These are phyloP conservation scores for Desoria tigrina DNA, from an alignment of 2,888 invertebrate species.

Conservation along the genomic window DNA sequence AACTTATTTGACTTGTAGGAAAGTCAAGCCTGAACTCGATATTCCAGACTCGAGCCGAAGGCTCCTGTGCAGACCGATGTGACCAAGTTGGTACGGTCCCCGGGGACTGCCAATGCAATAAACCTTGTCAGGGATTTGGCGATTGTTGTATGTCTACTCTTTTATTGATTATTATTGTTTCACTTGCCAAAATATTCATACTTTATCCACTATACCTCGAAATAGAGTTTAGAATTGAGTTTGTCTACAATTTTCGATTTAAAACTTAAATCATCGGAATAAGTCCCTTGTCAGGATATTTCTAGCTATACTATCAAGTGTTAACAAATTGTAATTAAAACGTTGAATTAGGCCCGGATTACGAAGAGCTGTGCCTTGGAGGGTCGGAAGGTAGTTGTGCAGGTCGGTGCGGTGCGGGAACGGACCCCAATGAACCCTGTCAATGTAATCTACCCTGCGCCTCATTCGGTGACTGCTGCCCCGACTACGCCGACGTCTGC, in stretches of 20 bases:
- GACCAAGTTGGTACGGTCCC: constrained; percentile 35
- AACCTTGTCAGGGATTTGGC: constrained; percentile 27
- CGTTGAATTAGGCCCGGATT: constrained; percentile 22
- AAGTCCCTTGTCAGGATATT: no score
- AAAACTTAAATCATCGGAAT: no score
- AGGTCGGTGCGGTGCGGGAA: neutral
- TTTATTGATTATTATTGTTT: neutral
- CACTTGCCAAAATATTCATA: no score
- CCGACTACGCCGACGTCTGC: neutral
- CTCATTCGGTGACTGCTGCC: constrained; percentile 34
- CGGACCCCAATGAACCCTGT: constrained; percentile 25
- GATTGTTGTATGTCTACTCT: constrained; percentile 46
- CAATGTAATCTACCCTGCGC: constrained; percentile 42
- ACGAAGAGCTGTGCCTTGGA: neutral
- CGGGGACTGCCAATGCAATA: constrained; percentile 42
- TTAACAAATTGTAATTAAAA: neutral
- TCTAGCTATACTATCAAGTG: neutral
- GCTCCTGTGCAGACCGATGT: constrained; percentile 44
- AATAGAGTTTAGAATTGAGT: no score
- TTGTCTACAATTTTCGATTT: no score
- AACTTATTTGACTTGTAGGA: no score
- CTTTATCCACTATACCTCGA: no score
- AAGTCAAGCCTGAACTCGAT: no score
- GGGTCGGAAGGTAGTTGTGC: neutral
- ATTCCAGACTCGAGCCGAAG: constrained; percentile 3